These are phyloP conservation scores for Heterocephalus glaber DNA, from an alignment of 2,113 vertebrate species.

Conservation along the genomic window DNA sequence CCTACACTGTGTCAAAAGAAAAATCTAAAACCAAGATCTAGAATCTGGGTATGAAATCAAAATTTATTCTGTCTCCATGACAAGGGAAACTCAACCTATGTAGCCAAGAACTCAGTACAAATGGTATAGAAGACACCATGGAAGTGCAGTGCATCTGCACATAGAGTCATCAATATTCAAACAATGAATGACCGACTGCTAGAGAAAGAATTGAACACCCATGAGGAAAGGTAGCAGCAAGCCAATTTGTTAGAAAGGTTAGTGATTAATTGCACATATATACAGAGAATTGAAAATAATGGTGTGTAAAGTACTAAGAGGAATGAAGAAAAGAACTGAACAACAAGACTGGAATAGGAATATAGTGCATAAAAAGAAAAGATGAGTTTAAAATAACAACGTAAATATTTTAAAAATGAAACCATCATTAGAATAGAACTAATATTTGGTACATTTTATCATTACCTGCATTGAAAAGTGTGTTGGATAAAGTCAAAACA, in stretches of 20 bases:
- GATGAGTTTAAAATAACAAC: background rate
- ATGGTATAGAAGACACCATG: rapidly evolving
- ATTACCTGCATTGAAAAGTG: background rate
- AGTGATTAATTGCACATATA: background rate
- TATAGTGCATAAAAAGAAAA: background rate
- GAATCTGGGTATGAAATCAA: background rate
- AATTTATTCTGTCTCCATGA: background rate
- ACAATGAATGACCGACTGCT: background rate
- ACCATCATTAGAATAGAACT: background rate
- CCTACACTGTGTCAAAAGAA: background rate
- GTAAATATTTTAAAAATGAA: background rate
- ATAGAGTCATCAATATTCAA: background rate
- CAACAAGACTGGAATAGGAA: background rate
- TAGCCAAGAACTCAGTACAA: too few relatives aligned
- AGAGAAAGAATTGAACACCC: background rate
- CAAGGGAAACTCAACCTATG: background rate
- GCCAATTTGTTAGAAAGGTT: background rate
- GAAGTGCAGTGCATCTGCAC: background rate
- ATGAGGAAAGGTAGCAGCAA: background rate
- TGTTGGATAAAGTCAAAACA: background rate
- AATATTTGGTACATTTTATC: background rate
- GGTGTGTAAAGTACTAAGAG: background rate
- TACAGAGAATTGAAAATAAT: background rate
- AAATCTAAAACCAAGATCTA: background rate
- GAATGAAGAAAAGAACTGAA: background rate